Evolutionary conservation across 2,797 vertebrate genomes (phyloP).

Genomic region (Xenentodon cancila): DNA sequence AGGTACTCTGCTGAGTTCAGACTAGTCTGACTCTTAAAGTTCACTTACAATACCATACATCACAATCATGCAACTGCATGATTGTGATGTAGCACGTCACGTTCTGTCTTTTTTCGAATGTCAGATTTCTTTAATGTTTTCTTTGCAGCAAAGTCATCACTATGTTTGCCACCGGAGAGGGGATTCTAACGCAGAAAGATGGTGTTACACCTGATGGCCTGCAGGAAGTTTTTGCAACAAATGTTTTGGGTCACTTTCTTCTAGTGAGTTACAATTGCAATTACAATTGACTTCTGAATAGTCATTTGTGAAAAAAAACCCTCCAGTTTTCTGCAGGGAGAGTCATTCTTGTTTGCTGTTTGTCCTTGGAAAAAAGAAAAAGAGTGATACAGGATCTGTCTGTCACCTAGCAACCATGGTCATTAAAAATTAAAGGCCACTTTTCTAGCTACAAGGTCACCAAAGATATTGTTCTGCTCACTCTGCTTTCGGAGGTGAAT

Average conservation of each 20-base stretch:
- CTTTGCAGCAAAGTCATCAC: constrained; percentile 81
- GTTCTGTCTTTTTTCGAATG: not conserved
- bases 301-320: not conserved
- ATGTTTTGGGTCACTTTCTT: constrained; percentile 95
- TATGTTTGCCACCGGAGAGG: constrained; percentile 91
- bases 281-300: not conserved
- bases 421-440: constrained; percentile 74
- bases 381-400: constrained; percentile 53
- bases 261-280: constrained; percentile 81
- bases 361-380: constrained; percentile 37
- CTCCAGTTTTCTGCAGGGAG: constrained; percentile 24
- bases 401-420: constrained; percentile 56
- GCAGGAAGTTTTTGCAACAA: constrained; percentile 92
- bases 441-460: constrained; percentile 51
- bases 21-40: not conserved
- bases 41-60: not conserved
- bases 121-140: constrained; percentile 5
- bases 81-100: too few relatives aligned
- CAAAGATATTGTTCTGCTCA: constrained; percentile 41
- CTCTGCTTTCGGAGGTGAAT: constrained; percentile 26
- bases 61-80: not conserved
- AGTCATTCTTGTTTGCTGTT: constrained; percentile 13
- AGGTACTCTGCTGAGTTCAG: constrained; percentile 76
- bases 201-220: constrained; percentile 85
- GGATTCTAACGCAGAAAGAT: constrained; percentile 89